Evolutionary conservation across 1,140 invertebrate genomes (phyloP).

Genomic region (Drosophila pachea): DNA sequence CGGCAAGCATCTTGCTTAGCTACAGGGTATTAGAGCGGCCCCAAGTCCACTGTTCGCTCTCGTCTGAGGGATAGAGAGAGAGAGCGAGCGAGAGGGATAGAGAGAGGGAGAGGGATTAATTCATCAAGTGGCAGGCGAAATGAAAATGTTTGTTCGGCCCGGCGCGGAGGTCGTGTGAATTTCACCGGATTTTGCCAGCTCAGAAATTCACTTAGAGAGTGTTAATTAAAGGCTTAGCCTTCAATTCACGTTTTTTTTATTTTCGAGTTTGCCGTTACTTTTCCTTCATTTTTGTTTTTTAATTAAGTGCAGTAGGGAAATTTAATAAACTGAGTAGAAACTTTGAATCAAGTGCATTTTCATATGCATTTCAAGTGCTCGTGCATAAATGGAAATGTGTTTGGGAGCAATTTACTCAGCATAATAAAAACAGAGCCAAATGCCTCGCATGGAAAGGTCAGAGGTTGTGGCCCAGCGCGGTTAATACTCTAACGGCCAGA

Average conservation of each 20-base stretch:
- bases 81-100: not conserved
- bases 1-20: not conserved
- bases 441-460: conserved; percentile 30
- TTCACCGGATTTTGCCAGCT: conserved; percentile 15
- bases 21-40: conserved; percentile 1
- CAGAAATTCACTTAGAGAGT: conserved; percentile 14
- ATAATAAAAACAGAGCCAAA: conserved; percentile 48
- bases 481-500: not conserved
- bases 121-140: conserved; percentile 38
- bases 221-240: conserved; percentile 49
- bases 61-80: conserved; percentile 34
- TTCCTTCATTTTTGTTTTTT: conserved; percentile 6
- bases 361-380: conserved; percentile 13
- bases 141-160: conserved; percentile 3
- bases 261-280: not conserved
- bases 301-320: conserved; percentile 19
- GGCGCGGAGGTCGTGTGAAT: conserved; percentile 19
- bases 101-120: conserved; percentile 57
- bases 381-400: conserved; percentile 50
- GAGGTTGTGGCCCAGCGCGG: conserved; percentile 13
- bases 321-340: conserved; percentile 39
- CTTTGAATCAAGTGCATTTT: conserved; percentile 19
- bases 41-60: conserved; percentile 39
- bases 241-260: not conserved
- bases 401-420: conserved; percentile 36